Base-by-base conservation (phyloP, 2,888 invertebrate species). In the Thereva unica region DNA sequence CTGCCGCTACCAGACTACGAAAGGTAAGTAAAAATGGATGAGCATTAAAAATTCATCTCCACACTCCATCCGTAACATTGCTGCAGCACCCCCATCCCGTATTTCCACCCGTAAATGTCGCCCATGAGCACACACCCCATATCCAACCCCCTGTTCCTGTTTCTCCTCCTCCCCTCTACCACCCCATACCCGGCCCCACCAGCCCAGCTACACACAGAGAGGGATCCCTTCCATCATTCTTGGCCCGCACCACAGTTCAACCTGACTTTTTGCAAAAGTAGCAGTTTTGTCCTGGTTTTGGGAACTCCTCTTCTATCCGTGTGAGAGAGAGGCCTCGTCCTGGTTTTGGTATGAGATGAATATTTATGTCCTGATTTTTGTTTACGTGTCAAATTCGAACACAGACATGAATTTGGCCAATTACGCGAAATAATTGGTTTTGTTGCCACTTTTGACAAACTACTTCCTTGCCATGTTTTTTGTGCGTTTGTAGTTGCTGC, bases 1-100 rank as follows among this genome's bases (percentile, higher is more conserved):
- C 73, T 76, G 73, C 78, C 80, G 64, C 73, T 81, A 72, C 81
- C 81, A 69, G 81, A 81, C 75, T 81, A 81, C 74, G 81, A 81
- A 76, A 76, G 81, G 80, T 81, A 74, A 76, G 77, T 74, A 67
- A 41, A 57, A 50, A 57, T 57, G 50, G 47, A 61, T 44, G 53
- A 49, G 56, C 59, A 66, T 66, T 56, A 66, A 66, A 66, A 59
- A 66, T 66, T 66, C 66, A 66, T 57, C 52, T 44, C 37, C 6
- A 45, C 45, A 45, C 10, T 45, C n/a, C 45, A 53, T 64, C 64
- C 38, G 64, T 10, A 61, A 54, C 45, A 37, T 44, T 35, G 12
- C 12, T 37, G 38, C 38, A 38, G 9, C 35, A 37, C 7, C 47
- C 12, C 10, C 41, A 23, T 50, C 12, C 5, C 34, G 35, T 34